These are phyloP conservation scores for Mongoloraphidia duomilia DNA, from an alignment of 2,888 invertebrate species.

Conservation along the genomic window DNA sequence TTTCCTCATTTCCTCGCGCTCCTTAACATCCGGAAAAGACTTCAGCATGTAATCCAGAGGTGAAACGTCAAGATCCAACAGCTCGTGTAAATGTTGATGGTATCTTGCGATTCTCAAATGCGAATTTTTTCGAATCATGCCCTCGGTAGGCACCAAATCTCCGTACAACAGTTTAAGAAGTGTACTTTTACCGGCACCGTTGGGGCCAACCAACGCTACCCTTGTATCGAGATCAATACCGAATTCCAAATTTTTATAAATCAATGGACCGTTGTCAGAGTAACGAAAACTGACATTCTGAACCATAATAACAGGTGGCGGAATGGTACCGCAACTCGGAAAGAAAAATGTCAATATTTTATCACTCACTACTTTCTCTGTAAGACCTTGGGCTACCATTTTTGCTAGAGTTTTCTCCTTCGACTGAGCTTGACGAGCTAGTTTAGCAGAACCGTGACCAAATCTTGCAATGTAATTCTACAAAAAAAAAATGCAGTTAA, in stretches of 20 bases:
- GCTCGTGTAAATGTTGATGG: constrained; percentile 96
- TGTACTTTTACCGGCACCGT: constrained; percentile 98
- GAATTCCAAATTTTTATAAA: constrained; percentile 95
- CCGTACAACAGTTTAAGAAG: constrained; percentile 89
- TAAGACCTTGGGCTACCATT: constrained; percentile 96
- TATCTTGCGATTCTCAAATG: constrained; percentile 95
- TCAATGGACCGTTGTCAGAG: constrained; percentile 69
- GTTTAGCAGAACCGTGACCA: constrained; percentile 97
- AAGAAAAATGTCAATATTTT: constrained; percentile 92
- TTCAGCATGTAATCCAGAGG: constrained; percentile 98
- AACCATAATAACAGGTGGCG: constrained; percentile 99
- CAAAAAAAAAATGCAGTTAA: constrained; percentile 14
- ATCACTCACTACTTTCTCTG: constrained; percentile 85
- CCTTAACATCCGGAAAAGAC: constrained; percentile 91
- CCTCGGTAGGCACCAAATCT: constrained; percentile 84
- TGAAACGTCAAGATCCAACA: constrained; percentile 84
- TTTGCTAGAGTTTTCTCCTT: constrained; percentile 99
- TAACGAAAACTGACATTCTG: constrained; percentile 97
- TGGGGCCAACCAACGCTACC: constrained; percentile 91
- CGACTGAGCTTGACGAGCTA: constrained; percentile 97
- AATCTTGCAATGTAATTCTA: constrained; percentile 97
- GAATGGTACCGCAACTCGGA: constrained; percentile 87
- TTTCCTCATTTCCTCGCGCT: constrained; percentile 97
- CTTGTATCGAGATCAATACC: constrained; percentile 95
- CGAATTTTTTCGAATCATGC: constrained; percentile 96